Base-by-base conservation (phyloP, 2,888 invertebrate species). In the Coleophora deauratella region DNA sequence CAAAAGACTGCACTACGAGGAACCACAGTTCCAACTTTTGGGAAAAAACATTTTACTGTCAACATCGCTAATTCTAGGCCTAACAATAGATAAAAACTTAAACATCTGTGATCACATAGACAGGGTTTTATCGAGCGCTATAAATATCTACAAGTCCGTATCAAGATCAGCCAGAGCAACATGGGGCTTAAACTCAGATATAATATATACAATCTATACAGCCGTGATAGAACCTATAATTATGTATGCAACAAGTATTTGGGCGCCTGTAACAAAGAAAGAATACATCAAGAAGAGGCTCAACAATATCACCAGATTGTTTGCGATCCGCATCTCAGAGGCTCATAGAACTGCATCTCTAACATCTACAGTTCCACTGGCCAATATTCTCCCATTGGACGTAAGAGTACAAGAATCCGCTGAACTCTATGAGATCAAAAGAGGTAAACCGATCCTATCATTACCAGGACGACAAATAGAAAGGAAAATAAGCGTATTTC, bases 321-420 rank as follows among this genome's bases (percentile, higher is more conserved):
- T 33, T 33, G 33, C 33, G 9, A 9, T n/a, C 9, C 9, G 11
- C 7, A 33, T 33, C 1, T 35, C 27, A 1, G 44, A 28, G 31
- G 44, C 41, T 3, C 43, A 51, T 34, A 33, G 48, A 1, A 53
- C 50, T 1, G 44, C 46, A 8, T 51, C 53, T 0, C 40, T 51
- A 2, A 43, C 31, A 9, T 40, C 53, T 7, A 45, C 53, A 9
- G 33, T 51, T 1, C 31, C 41, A 1, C 33, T 55, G 27, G 32
- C 54, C 2, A 51, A 52, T 2, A 9, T 53, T 1, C 44, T 54
- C 3, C 50, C 53, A 1, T 38, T 54, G 0, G 53, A 57, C 41
- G 38, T 55, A 0, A 37, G 53, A 21, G 37, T 54, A 0, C 33
- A 15, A 9, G 54, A 57, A 37, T 37, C 43, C 1, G 46, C 45